Base-by-base conservation (phyloP, 2,797 vertebrate species). In the Chrosomus eos region DNA sequence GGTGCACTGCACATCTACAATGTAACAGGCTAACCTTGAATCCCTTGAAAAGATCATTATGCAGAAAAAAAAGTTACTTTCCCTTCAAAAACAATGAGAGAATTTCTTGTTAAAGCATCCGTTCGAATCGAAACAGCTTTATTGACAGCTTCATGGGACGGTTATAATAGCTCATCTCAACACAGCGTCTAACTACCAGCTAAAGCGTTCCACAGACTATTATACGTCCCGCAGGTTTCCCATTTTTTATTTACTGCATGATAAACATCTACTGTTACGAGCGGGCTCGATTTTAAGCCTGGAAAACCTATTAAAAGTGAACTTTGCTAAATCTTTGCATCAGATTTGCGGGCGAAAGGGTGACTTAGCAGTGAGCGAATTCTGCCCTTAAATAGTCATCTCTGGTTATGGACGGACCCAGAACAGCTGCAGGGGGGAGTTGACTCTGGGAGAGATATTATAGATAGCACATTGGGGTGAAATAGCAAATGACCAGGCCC, bases 381-480 rank as follows among this genome's bases (percentile, higher is more conserved):
- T 95, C 94, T 94, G 93, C 93, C 95, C 95, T 85, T 95, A 95
- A 96, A 95, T 95, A 95, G 94, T 94, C 92, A 94, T 93, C 91
- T 93, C 88, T 91, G 91, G 89, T 92, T 91, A 86, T 92, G 93
- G 94, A 94, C 93, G 91, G 93, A 92, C 92, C 92, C 77, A 33
- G 90, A 91, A 93, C 93, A 94, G 94, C 94, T 94, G 93, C 91
- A 71, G 21, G 62, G 80, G 82, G 84, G 33, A 53, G 62, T 10
- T 76, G 23, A 76, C 64, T 72, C 70, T 11, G 78, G 33, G 72
- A 68, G 55, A 72, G 67, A 78, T 82, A 58, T 79, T 87, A 87
- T 76, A 85, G 80, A 85, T 85, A 82, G 87, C 68, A 43, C 83
- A 79, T 62, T 78, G 66, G 38, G 91, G 89, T 90, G 86, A 91